Conservation (phyloP, 2,797 vertebrate species). For the Sarcophilus harrisii region DNA sequence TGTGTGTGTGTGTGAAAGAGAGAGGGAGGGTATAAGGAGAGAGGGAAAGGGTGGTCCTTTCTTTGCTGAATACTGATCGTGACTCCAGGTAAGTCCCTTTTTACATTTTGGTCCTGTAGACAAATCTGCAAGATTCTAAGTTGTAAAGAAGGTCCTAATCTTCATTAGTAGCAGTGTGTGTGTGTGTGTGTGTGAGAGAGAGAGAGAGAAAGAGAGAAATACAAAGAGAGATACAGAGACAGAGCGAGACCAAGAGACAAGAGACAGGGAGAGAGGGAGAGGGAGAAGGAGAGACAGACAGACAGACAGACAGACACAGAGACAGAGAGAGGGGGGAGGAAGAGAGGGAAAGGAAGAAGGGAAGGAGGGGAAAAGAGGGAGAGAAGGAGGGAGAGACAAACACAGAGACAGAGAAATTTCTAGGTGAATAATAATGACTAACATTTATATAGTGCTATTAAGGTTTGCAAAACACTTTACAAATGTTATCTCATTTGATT, state of each 20-base stretch:
- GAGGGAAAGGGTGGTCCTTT: background rate
- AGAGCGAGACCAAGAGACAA: no score
- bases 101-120: background rate
- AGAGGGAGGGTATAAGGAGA: background rate
- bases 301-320: no score
- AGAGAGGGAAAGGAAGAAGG: no score
- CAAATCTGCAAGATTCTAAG: background rate
- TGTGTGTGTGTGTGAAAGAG: no score
- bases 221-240: no score
- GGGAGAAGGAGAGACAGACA: no score
- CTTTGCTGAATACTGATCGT: background rate
- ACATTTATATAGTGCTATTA: background rate
- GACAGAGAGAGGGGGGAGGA: no score
- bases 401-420: background rate
- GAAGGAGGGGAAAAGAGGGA: no score
- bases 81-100: background rate
- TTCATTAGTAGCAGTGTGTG: background rate
- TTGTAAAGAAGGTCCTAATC: background rate
- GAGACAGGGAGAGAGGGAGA: no score
- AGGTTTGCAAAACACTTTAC: background rate
- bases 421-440: background rate
- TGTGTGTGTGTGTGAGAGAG: no score
- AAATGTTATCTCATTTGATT: background rate
- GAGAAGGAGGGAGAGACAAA: background rate
- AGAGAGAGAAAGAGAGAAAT: no score